Evolutionary conservation across 2,888 invertebrate species (phyloP), one percentile per base, ranked within the genome.

Genomic region (Podabrus alpinus): DNA sequence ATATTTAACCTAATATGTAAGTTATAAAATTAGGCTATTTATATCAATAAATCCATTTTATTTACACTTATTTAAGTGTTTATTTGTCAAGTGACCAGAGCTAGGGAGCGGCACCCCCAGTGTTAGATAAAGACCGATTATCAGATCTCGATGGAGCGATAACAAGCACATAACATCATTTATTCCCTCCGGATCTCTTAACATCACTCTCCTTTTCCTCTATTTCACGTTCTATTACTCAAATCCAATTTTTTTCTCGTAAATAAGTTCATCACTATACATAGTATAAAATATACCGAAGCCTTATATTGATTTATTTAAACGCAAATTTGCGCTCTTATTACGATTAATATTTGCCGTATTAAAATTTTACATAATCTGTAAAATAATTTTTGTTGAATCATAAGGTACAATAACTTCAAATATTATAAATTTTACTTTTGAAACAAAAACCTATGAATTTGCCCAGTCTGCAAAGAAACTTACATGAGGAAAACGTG

Each of bases 31-130:
- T 60, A 13, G 71, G 73, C 75, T 72, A 78, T 78, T 78, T 78
- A 78, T 78, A 77, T 77, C 78, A 73, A 78, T 78, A 77, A 78
- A 75, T 75, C 71, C 66, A 69, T 75, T 74, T 74, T 76, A 71
- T 74, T 77, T 74, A 72, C 72, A 72, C 72, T 69, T 68, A 68
- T 68, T 77, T 73, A 73, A 75, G 68, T 73, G 66, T 73, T 75
- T 77, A 77, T 77, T 77, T 77, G 71, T 73, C 69, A 68, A 68
- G 67, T 71, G 71, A 72, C 75, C 75, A 67, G 66, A 69, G 66
- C 67, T 71, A 73, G 77, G 77, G 77, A 68, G 77, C 73, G 77
- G 73, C 77, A 73, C 72, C 77, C 77, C 73, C 73, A 69, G 64
- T 75, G 73, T 67, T 73, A 75, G 77, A 77, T 77, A 77, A 71